phyloP scores from a whole-genome alignment of 2,113 vertebrate genomes.

The Serilophus lunatus region DNA sequence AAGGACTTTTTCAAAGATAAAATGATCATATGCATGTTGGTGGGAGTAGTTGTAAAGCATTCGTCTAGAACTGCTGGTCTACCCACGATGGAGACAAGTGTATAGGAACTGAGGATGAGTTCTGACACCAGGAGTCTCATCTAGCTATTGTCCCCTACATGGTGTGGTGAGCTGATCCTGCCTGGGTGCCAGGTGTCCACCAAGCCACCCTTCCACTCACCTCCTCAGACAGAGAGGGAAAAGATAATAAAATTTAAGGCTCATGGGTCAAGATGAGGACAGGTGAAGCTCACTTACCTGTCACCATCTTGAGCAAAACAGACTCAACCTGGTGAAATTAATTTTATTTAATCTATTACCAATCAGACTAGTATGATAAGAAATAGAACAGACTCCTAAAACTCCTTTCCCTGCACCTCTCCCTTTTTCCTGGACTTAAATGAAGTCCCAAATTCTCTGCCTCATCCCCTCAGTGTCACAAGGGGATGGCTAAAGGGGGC shows the following conservation, averaged over 20 bases:
- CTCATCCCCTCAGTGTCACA: not conserved
- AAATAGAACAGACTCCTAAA: not conserved
- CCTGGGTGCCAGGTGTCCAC: not conserved
- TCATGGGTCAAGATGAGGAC: not conserved
- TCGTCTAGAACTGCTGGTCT: not conserved
- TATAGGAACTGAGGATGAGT: not conserved
- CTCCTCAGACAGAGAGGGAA: not conserved
- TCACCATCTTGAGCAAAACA: not conserved
- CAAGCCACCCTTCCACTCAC: not conserved
- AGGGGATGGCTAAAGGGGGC: too few species aligned
- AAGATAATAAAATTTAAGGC: not conserved
- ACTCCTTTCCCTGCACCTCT: not conserved
- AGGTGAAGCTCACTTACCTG: not conserved
- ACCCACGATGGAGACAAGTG: too few species aligned
- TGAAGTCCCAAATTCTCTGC: not conserved
- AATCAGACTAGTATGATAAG: not conserved
- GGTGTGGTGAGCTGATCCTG: not conserved
- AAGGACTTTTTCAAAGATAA: not conserved
- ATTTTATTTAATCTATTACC: not conserved
- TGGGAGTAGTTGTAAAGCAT: not conserved
- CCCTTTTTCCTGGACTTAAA: not conserved
- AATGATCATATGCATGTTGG: rapidly evolving
- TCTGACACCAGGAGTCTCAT: not conserved
- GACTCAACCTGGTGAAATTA: not conserved
- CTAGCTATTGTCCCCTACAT: not conserved